These are phyloP conservation scores for Oreohelix idahoensis DNA, from an alignment of 1,140 invertebrate genomes.

Conservation along the genomic window DNA sequence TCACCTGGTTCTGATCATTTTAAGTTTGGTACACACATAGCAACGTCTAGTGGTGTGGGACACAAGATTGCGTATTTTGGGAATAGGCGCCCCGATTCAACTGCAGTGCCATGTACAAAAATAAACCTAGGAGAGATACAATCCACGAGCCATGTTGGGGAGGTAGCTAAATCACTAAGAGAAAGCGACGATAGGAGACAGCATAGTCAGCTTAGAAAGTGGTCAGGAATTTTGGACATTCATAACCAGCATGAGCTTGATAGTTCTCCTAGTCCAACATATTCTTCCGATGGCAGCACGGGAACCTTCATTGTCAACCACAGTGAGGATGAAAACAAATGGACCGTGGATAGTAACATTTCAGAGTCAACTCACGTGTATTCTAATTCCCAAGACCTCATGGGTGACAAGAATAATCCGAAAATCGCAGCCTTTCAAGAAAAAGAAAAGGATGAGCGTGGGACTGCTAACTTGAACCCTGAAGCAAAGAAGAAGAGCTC, in stretches of 20 bases:
- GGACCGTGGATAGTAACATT: background rate
- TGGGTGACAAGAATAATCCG: background rate
- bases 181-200: background rate
- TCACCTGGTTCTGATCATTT: too few relatives aligned
- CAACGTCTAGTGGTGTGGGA: background rate
- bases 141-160: too few relatives aligned
- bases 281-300: constrained; percentile 53
- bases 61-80: background rate
- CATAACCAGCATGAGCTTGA: constrained; percentile 20
- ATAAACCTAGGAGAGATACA: background rate
- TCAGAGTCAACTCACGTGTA: background rate
- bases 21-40: background rate
- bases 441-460: background rate
- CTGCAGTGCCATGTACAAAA: background rate
- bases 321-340: constrained; percentile 54
- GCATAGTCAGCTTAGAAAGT: constrained; percentile 44
- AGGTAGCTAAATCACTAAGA: background rate
- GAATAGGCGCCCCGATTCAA: too few relatives aligned
- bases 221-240: constrained; percentile 42
- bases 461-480: background rate
- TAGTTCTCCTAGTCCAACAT: constrained; percentile 29
- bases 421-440: too few relatives aligned
- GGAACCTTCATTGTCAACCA: constrained; percentile 67
- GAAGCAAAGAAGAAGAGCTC: background rate
- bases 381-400: background rate